A percentile compares a stretch with the other conserved stretches of the same genome.
Conservation (phyloP, 2,888 invertebrate genomes). For the Balanococcus diminutus region DNA sequence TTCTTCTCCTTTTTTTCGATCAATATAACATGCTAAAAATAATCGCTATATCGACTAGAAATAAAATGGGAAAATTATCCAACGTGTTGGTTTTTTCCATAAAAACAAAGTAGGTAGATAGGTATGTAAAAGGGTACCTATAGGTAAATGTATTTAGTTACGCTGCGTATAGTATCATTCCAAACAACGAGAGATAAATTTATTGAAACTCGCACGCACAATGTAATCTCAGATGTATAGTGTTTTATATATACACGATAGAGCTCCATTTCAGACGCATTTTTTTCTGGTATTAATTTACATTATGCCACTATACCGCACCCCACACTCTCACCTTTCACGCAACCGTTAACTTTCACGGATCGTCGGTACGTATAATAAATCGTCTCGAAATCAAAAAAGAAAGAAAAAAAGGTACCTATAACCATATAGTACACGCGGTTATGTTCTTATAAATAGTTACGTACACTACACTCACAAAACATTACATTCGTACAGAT, state of each 20-base stretch:
- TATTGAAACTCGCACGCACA: constrained; percentile 27
- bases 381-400: constrained; percentile 23
- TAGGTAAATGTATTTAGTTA: neutral
- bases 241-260: neutral
- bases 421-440: neutral
- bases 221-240: neutral
- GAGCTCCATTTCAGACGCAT: constrained; percentile 24
- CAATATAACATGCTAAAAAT: neutral
- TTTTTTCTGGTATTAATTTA: constrained; percentile 15
- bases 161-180: neutral
- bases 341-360: constrained; percentile 27
- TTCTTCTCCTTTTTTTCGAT: neutral
- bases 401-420: neutral
- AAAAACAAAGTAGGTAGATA: neutral
- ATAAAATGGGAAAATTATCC: neutral
- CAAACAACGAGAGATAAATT: neutral
- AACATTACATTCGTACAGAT: neutral
- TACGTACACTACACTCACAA: neutral
- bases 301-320: neutral
- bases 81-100: neutral
- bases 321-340: neutral
- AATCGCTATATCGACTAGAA: neutral
- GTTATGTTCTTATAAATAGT: neutral
- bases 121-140: neutral
- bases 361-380: constrained; percentile 11